Evolutionary conservation across 2,113 vertebrate species (phyloP).

Genomic region (Stegostoma tigrinum): DNA sequence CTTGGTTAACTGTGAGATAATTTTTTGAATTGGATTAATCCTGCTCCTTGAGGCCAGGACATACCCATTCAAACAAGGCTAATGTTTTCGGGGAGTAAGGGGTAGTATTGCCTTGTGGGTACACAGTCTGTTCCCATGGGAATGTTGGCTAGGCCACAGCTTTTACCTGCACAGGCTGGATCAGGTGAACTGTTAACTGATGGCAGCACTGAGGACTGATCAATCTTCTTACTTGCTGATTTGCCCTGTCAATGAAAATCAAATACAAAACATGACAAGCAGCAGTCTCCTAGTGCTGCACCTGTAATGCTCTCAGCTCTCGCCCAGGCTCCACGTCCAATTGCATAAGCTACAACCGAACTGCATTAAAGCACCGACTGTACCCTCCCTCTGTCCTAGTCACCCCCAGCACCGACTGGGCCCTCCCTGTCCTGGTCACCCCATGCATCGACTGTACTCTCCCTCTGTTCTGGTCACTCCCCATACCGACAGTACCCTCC

Average conservation of each 20-base stretch:
- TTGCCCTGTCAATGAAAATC: conserved; percentile 58
- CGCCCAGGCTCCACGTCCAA: too few relatives aligned
- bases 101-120: not conserved
- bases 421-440: not conserved
- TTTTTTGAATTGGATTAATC: too few relatives aligned
- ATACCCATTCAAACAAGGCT: not conserved
- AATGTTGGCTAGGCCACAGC: not conserved
- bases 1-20: too few relatives aligned
- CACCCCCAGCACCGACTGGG: not conserved
- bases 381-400: not conserved
- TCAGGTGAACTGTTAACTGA: conserved; percentile 48
- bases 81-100: too few relatives aligned
- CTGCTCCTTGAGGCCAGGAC: not conserved
- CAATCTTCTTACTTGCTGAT: conserved; percentile 52
- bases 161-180: conserved; percentile 55
- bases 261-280: conserved; percentile 46
- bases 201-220: conserved; percentile 48
- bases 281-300: too few relatives aligned
- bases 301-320: not conserved
- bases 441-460: not conserved
- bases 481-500: too few relatives aligned
- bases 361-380: not conserved
- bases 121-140: not conserved
- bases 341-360: too few relatives aligned
- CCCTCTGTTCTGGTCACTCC: not conserved